Conservation (phyloP, 2,113 vertebrate genomes). For the Cyanistes caeruleus region DNA sequence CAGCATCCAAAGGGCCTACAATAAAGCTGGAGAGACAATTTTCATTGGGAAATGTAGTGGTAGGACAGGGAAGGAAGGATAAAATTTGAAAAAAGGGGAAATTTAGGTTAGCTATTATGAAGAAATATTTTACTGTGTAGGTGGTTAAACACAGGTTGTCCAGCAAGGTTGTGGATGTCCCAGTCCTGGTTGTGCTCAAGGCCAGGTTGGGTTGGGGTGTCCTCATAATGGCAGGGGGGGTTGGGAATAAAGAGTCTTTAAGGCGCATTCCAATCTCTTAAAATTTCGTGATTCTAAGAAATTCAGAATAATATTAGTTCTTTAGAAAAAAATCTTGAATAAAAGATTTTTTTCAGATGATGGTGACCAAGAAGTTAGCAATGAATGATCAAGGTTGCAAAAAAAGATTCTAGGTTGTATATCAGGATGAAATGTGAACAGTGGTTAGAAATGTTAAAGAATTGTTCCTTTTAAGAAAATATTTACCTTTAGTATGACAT, state of each 20-base stretch:
- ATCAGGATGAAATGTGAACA: neutral
- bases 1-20: neutral
- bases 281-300: neutral
- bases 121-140: neutral
- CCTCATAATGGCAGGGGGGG: rapidly evolving
- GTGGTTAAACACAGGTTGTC: neutral
- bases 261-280: neutral
- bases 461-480: neutral
- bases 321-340: neutral
- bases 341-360: neutral
- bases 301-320: neutral
- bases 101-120: neutral
- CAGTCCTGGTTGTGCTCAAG: neutral
- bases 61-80: neutral
- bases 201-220: no score
- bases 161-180: neutral
- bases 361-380: neutral
- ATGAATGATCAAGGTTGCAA: neutral
- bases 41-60: neutral
- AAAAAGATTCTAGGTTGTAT: neutral
- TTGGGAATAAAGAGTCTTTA: neutral
- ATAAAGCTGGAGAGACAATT: neutral
- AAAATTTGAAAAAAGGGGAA: neutral
- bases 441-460: neutral
- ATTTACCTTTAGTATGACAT: neutral